Evolutionary conservation across 2,113 vertebrate genomes (phyloP), one percentile per base, ranked within the genome.

Genomic region (Zeus faber): DNA sequence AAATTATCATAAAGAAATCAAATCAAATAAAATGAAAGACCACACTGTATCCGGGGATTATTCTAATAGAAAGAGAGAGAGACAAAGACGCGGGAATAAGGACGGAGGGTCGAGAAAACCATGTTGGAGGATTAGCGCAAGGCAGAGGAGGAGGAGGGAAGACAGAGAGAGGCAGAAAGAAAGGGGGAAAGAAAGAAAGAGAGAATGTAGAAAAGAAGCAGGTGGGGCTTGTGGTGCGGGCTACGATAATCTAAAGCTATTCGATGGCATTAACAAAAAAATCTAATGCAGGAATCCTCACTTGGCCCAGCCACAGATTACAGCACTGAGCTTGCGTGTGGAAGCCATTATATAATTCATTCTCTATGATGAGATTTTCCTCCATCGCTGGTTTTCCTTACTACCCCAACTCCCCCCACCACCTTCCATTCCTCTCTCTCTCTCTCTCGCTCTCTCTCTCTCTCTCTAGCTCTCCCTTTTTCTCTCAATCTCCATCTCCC

Each of bases 261-360:
- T 77, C 20, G 60, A 77, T 62, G 69, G 78, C 71, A 83, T 88
- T 80, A 82, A 81, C 49, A 65, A 62, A 18, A 49, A 66, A 62
- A 46, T 11, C 57, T 74, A 83, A 86, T 85, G 79, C 75, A 86
- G 70, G 84, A 88, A 81, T 78, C 70, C 72, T 85, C 62, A 66
- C 53, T 64, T 71, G 72, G 84, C 76, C 58, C 46, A 26, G 65
- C 67, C 61, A 60, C 83, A 84, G 82, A 88, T 90, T 86, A 90
- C 79, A 76, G 76, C 71, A 72, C 64, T 53, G 61, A 80, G 81
- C 79, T 83, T 72, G 79, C 68, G 52, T 80, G 80, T 73, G 67
- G 70, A 83, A 65, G 62, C 72, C 68, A 74, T 88, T 83, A 86
- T 87, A 81, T 87, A 82, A 86, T 83, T 83, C 63, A 84, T 87